These are phyloP conservation scores for Priapulus caudatus DNA, from an alignment of 2,888 invertebrate genomes.

Conservation along the genomic window DNA sequence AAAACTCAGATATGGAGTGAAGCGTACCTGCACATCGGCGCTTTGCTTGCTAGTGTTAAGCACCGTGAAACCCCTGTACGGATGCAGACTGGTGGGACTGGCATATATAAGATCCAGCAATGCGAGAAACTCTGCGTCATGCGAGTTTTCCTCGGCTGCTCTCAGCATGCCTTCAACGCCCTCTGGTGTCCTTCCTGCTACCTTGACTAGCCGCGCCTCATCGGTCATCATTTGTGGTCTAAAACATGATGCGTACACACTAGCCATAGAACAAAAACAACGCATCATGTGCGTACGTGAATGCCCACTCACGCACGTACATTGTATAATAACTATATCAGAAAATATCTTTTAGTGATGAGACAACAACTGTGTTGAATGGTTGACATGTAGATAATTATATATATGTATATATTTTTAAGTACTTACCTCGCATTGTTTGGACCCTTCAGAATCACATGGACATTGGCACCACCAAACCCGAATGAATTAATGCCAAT, in stretches of 20 bases:
- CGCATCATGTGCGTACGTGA: too few relatives aligned
- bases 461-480: conserved; percentile 64
- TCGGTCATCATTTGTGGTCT: too few relatives aligned
- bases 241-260: too few relatives aligned
- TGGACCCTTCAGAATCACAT: conserved; percentile 28
- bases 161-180: conserved; percentile 59
- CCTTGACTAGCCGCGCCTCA: conserved; percentile 57
- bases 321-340: too few relatives aligned
- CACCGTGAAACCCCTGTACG: conserved; percentile 66
- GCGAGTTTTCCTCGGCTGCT: conserved; percentile 50
- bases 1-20: too few relatives aligned
- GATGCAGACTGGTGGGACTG: conserved; percentile 57
- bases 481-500: conserved; percentile 93
- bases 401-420: too few relatives aligned
- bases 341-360: too few relatives aligned
- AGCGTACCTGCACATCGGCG: conserved; percentile 26
- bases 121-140: conserved; percentile 31
- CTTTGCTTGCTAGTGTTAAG: conserved; percentile 45
- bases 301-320: too few relatives aligned
- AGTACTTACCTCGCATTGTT: not conserved
- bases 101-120: conserved; percentile 36
- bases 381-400: too few relatives aligned
- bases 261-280: too few relatives aligned
- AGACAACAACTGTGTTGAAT: too few relatives aligned
- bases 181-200: conserved; percentile 72